These are phyloP conservation scores for Eretmocerus hayati DNA, from an alignment of 2,888 invertebrate genomes.

Conservation along the genomic window DNA sequence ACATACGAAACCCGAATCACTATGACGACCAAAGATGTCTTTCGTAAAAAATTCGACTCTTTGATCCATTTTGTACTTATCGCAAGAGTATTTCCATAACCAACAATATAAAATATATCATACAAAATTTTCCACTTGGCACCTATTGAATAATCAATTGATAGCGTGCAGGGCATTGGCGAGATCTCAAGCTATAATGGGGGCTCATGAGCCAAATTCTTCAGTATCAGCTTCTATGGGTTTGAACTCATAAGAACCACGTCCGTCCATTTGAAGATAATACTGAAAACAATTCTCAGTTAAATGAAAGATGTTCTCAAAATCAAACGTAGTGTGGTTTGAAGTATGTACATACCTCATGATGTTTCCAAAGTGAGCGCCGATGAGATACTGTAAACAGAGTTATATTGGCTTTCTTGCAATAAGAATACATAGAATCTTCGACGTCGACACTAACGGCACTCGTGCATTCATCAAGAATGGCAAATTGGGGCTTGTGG, in stretches of 20 bases:
- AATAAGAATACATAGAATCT: slow-evolving; percentile 93
- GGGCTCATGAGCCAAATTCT: slow-evolving; percentile 85
- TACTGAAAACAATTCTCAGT: slow-evolving; percentile 49
- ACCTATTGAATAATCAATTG: not conserved
- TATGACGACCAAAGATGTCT: too few relatives aligned
- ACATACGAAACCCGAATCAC: too few relatives aligned
- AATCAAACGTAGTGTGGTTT: not conserved
- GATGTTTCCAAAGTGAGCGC: slow-evolving; percentile 94
- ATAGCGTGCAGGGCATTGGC: not conserved
- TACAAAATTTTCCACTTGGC: slow-evolving; percentile 8
- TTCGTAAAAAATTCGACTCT: slow-evolving; percentile 8
- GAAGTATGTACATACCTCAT: slow-evolving; percentile 62
- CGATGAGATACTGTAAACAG: slow-evolving; percentile 96
- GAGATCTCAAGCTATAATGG: slow-evolving; percentile 29
- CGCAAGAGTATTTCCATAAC: slow-evolving; percentile 15
- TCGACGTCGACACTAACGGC: slow-evolving; percentile 99
- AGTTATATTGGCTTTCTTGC: slow-evolving; percentile 77
- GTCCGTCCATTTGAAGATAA: slow-evolving; percentile 92
- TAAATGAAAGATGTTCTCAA: not conserved
- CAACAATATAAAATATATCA: slow-evolving; percentile 14
- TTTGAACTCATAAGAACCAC: slow-evolving; percentile 82
- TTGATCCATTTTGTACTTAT: slow-evolving; percentile 5
- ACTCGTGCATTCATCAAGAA: slow-evolving; percentile 97
- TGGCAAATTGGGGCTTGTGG: slow-evolving; percentile 96
- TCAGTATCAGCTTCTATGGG: slow-evolving; percentile 78